phyloP scores from a whole-genome alignment of 2,797 vertebrate species.

The Tokudaia tokunoshimensis region DNA sequence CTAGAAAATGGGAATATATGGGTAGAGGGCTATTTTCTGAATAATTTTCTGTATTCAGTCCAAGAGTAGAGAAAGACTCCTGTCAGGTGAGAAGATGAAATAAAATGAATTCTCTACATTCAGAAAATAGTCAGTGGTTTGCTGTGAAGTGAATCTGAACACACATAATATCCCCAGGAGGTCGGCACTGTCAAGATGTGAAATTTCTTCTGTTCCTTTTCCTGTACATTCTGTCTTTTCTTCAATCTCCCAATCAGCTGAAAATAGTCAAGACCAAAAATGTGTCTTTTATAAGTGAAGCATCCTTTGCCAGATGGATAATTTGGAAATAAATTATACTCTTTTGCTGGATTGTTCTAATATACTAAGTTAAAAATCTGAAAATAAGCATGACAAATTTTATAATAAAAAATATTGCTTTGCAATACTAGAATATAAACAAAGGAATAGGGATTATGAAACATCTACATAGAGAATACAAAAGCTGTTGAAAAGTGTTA shows the following conservation, averaged over 20 bases:
- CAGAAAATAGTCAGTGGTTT: not conserved
- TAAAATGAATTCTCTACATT: not conserved
- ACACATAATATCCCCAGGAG: not conserved
- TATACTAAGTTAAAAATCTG: not conserved
- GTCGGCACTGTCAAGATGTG: not conserved
- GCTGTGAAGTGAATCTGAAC: constrained; percentile 1
- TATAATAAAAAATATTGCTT: not conserved
- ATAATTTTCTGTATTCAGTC: constrained; percentile 4
- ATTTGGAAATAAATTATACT: not conserved
- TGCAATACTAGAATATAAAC: not conserved
- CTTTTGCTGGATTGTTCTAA: not conserved
- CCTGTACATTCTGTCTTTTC: not conserved
- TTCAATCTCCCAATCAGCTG: not conserved
- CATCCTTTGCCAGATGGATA: not conserved
- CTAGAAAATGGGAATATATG: not conserved
- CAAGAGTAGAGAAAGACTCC: not conserved
- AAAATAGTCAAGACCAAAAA: not conserved
- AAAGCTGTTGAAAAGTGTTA: not conserved
- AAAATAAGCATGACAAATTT: not conserved
- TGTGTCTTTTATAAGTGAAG: not conserved
- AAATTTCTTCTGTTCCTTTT: not conserved
- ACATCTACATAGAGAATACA: not conserved
- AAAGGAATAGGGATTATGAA: not conserved
- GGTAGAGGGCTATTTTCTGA: not conserved
- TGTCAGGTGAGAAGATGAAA: not conserved